A percentile compares a stretch with the other conserved stretches of the same genome.
Conservation (phyloP, 2,113 vertebrate species). For the Mormyrus lacerda region DNA sequence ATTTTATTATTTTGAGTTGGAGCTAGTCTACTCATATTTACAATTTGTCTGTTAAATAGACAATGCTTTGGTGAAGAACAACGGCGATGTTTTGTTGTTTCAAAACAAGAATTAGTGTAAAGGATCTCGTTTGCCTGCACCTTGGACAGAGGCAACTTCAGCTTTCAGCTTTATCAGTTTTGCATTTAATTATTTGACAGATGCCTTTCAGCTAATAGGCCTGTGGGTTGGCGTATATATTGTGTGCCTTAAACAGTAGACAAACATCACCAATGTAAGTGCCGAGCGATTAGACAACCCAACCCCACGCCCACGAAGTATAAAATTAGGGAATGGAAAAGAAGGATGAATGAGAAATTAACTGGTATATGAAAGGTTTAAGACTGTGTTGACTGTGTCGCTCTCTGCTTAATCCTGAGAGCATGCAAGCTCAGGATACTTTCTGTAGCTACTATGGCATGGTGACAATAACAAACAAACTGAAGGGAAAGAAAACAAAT, state of each 20-base stretch:
- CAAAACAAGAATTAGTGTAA: background rate
- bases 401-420: background rate
- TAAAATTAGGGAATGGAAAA: background rate
- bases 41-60: background rate
- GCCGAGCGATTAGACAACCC: background rate
- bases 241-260: background rate
- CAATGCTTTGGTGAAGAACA: background rate
- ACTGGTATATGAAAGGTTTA: background rate
- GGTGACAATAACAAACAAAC: background rate
- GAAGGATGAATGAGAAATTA: background rate
- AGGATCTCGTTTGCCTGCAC: background rate
- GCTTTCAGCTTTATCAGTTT: background rate
- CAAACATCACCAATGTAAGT: background rate
- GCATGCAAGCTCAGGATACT: background rate
- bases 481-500: background rate
- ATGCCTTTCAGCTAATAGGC: background rate
- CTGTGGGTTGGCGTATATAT: background rate
- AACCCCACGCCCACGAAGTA: background rate
- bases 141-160: background rate
- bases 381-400: background rate
- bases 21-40: background rate
- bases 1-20: background rate
- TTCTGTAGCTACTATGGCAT: background rate
- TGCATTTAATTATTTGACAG: background rate
- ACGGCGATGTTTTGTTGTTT: background rate